These are phyloP conservation scores for Lutjanus erythropterus DNA, from an alignment of 2,113 vertebrate species.

Conservation along the genomic window DNA sequence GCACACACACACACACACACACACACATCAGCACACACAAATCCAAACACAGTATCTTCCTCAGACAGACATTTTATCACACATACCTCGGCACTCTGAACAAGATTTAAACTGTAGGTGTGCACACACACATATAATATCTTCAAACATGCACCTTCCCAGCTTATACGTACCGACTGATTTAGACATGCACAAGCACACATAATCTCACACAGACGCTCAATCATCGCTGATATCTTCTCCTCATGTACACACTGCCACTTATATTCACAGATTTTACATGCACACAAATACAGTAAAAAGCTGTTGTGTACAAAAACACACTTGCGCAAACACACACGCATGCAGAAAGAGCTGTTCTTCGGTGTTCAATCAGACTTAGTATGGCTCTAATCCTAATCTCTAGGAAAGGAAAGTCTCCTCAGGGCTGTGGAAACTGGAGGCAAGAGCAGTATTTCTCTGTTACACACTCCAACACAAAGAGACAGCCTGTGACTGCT, in stretches of 20 bases:
- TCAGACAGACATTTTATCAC: conserved; percentile 35
- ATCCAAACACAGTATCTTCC: conserved; percentile 21
- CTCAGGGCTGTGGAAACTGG: conserved; percentile 48
- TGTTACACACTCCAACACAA: conserved; percentile 60
- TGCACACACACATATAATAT: background rate
- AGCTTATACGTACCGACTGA: conserved; percentile 13
- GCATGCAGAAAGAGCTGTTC: conserved; percentile 57
- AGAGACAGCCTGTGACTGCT: conserved; percentile 47
- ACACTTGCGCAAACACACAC: conserved; percentile 22
- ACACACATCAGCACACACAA: conserved; percentile 1
- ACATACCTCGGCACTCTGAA: conserved; percentile 23
- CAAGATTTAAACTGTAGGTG: background rate
- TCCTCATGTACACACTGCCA: conserved; percentile 18
- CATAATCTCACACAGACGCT: conserved; percentile 35
- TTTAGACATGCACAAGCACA: conserved; percentile 28
- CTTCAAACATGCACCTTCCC: conserved; percentile 3
- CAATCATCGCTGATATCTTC: conserved; percentile 28
- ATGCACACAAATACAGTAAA: background rate
- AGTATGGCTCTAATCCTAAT: conserved; percentile 80
- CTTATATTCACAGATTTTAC: conserved; percentile 18
- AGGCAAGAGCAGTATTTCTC: conserved; percentile 51
- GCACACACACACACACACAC: conserved; percentile 10
- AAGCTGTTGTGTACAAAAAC: conserved; percentile 5
- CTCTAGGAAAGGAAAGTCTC: conserved; percentile 68
- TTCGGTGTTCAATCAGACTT: conserved; percentile 79